Evolutionary conservation across 2,888 invertebrate genomes (phyloP).

Genomic region (Linhomoeus sp.): DNA sequence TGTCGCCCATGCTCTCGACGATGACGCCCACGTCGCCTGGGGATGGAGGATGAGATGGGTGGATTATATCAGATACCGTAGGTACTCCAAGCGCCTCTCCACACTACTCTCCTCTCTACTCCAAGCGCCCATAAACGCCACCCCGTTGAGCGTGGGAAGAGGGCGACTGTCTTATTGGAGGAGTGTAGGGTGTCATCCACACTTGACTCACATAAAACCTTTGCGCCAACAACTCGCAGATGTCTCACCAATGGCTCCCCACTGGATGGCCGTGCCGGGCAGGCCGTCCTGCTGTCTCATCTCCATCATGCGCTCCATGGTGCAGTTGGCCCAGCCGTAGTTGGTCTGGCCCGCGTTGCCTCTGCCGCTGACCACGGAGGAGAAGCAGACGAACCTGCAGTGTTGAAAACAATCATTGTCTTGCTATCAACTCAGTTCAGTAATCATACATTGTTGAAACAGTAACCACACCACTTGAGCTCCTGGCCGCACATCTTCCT

Average conservation of each 20-base stretch:
- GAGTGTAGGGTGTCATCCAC: no score
- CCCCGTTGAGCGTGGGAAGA: no score
- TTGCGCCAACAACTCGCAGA: no score
- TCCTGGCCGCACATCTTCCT: slow-evolving; percentile 49
- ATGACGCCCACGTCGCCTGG: slow-evolving; percentile 54
- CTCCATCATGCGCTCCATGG: slow-evolving; percentile 78
- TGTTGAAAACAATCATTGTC: not conserved
- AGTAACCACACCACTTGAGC: slow-evolving; percentile 5
- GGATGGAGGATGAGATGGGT: no score
- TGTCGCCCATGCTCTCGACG: slow-evolving; percentile 56
- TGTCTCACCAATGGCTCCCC: slow-evolving; percentile 99
- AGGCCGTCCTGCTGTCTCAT: slow-evolving; percentile 57
- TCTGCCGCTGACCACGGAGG: slow-evolving; percentile 84
- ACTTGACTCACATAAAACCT: no score
- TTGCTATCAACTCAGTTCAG: not conserved
- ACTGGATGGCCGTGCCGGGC: slow-evolving; percentile 73
- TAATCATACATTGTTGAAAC: not conserved
- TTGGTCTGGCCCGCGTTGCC: slow-evolving; percentile 90
- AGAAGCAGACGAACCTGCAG: no score
- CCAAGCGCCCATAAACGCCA: no score
- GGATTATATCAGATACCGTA: no score
- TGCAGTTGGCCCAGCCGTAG: no score
- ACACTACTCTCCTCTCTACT: no score
- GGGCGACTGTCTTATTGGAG: no score
- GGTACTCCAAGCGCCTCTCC: no score